Conservation (phyloP, 2,888 invertebrate genomes). For the Herminia tarsipennalis region DNA sequence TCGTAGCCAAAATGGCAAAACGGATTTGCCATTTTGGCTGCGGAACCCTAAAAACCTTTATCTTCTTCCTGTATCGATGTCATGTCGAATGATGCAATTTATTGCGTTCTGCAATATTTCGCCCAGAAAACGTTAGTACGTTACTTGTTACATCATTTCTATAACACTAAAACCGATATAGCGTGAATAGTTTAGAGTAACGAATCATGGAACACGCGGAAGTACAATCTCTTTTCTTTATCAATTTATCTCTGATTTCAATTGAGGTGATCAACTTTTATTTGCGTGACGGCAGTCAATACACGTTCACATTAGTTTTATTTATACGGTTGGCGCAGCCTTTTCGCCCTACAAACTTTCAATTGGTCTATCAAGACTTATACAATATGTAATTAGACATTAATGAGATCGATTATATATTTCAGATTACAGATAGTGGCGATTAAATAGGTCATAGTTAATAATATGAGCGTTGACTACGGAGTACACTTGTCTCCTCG, state of each 20-base stretch:
- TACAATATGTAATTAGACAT: constrained; percentile 16
- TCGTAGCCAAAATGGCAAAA: no score
- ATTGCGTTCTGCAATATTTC: no score
- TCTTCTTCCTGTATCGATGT: no score
- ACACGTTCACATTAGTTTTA: constrained; percentile 4
- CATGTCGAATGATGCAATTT: no score
- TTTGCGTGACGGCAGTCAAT: constrained; percentile 33
- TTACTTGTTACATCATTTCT: constrained; percentile 34
- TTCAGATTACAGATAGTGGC: constrained; percentile 19
- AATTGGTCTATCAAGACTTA: constrained; percentile 10
- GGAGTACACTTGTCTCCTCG: constrained; percentile 70
- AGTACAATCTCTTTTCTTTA: constrained; percentile 43
- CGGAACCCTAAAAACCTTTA: no score
- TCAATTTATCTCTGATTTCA: constrained; percentile 33
- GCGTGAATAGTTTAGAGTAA: constrained; percentile 22
- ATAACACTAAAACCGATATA: constrained; percentile 21
- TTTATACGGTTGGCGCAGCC: constrained; percentile 3
- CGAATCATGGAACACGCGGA: constrained; percentile 37
- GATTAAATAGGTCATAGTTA: constrained; percentile 22
- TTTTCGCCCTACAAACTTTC: constrained; percentile 30
- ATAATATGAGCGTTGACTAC: constrained; percentile 14
- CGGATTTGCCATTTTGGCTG: no score
- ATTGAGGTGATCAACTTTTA: constrained; percentile 50
- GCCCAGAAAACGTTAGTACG: no score
- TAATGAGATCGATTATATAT: constrained; percentile 12